Evolutionary conservation across 2,888 invertebrate species (phyloP).

Genomic region (Hipparchia sbordonii): DNA sequence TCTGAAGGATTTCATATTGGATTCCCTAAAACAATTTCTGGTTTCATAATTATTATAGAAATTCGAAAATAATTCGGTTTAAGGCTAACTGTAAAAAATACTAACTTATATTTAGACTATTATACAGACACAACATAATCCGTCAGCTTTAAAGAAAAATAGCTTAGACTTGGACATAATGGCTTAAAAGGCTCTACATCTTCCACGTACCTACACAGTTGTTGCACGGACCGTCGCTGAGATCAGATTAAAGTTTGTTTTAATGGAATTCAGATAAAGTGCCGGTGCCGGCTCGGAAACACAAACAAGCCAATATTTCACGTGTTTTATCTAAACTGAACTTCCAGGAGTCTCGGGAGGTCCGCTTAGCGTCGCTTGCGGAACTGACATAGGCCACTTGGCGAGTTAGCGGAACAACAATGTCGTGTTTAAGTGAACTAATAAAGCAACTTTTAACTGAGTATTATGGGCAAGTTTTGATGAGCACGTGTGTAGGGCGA

Average conservation of each 20-base stretch:
- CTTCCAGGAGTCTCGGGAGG: constrained; percentile 24
- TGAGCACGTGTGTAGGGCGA: constrained; percentile 45
- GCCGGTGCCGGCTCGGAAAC: constrained; percentile 25
- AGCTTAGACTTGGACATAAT: constrained; percentile 9
- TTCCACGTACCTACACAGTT: not conserved
- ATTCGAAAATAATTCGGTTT: no score
- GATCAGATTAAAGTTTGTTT: constrained; percentile 33
- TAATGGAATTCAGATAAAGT: constrained; percentile 37
- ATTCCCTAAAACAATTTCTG: no score
- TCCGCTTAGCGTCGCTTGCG: constrained; percentile 33
- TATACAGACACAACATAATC: not conserved
- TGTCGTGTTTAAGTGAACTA: constrained; percentile 45
- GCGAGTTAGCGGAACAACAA: constrained; percentile 37
- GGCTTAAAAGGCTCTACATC: constrained; percentile 18
- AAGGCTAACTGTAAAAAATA: no score
- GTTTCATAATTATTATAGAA: no score
- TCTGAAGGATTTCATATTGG: no score
- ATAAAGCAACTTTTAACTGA: constrained; percentile 49
- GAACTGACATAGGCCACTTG: constrained; percentile 35
- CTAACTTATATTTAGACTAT: not conserved
- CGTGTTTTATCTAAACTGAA: constrained; percentile 37
- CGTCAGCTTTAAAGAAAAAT: no score
- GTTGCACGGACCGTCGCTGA: constrained; percentile 7
- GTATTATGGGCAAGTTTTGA: constrained; percentile 45
- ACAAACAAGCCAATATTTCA: constrained; percentile 38